phyloP scores from a whole-genome alignment of 2,113 vertebrate species.

The Ameiurus melas region DNA sequence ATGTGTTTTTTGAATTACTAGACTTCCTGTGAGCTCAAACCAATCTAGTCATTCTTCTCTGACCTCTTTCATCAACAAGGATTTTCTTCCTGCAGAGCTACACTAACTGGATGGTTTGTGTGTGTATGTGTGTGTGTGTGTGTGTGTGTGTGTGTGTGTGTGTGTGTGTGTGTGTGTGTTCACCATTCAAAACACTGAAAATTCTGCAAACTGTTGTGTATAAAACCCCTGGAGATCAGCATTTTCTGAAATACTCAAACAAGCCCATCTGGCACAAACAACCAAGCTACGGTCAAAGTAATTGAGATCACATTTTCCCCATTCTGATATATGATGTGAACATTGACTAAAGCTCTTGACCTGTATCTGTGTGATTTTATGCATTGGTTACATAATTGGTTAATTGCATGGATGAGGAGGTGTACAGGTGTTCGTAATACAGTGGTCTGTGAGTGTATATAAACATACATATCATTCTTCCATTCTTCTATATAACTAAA shows the following conservation, averaged over 20 bases:
- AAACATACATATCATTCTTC: background rate
- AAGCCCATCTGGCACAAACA: background rate
- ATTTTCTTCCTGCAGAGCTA: background rate
- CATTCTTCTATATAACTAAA: background rate
- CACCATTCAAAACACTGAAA: background rate
- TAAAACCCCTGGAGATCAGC: too few species aligned
- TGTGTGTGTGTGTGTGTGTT: background rate
- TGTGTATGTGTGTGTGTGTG: too few species aligned
- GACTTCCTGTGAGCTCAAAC: background rate
- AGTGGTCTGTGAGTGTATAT: background rate
- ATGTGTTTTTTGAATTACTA: background rate
- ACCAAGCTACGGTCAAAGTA: too few species aligned
- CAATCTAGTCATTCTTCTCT: background rate
- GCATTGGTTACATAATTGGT: background rate
- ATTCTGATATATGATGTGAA: too few species aligned
- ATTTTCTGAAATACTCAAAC: background rate
- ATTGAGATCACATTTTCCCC: too few species aligned
- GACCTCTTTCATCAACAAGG: background rate
- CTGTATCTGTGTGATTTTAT: background rate
- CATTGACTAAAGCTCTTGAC: background rate
- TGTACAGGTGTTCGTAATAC: background rate
- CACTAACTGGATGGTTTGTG: background rate
- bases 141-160: too few species aligned
- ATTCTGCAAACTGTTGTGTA: background rate
- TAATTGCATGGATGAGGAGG: background rate